Conservation (phyloP, 2,888 invertebrate species). For the Tryphoninae sp. region DNA sequence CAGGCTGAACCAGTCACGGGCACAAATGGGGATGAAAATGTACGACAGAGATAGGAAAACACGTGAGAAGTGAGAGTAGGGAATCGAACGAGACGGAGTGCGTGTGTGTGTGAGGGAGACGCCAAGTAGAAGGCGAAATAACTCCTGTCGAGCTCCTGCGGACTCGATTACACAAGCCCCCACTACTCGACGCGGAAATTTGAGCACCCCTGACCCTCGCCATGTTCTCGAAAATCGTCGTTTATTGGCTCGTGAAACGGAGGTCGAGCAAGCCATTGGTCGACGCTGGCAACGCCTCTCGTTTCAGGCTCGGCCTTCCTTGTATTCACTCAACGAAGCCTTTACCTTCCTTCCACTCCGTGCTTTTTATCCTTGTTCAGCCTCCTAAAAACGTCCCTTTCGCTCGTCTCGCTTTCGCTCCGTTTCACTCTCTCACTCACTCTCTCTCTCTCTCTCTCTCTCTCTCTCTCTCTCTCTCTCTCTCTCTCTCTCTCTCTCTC, state of each 20-base stretch:
- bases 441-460: constrained; percentile 20
- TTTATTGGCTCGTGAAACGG: constrained; percentile 70
- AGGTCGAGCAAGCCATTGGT: constrained; percentile 69
- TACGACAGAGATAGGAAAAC: constrained; percentile 13
- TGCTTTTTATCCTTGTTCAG: constrained; percentile 34
- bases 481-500: too few relatives aligned
- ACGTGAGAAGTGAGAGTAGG: constrained; percentile 33
- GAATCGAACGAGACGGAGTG: constrained; percentile 25
- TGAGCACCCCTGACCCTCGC: constrained; percentile 79
- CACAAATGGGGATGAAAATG: constrained; percentile 47
- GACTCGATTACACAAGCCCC: constrained; percentile 62
- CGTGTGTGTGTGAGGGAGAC: constrained; percentile 33
- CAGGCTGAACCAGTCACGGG: neutral
- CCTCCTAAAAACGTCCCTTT: constrained; percentile 67
- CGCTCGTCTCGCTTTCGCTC: constrained; percentile 43
- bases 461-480: constrained; percentile 27
- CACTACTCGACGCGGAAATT: constrained; percentile 45
- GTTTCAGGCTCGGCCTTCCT: constrained; percentile 61
- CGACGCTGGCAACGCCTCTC: constrained; percentile 71
- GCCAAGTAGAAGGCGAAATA: constrained; percentile 49
- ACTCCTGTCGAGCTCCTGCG: constrained; percentile 58
- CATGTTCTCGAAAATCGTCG: constrained; percentile 73
- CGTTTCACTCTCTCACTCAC: constrained; percentile 35
- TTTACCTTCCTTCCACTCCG: constrained; percentile 32
- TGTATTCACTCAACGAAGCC: constrained; percentile 41